Conservation (phyloP, 37 sponge, comb jelly and placozoan species). For the Beroe ovata region DNA sequence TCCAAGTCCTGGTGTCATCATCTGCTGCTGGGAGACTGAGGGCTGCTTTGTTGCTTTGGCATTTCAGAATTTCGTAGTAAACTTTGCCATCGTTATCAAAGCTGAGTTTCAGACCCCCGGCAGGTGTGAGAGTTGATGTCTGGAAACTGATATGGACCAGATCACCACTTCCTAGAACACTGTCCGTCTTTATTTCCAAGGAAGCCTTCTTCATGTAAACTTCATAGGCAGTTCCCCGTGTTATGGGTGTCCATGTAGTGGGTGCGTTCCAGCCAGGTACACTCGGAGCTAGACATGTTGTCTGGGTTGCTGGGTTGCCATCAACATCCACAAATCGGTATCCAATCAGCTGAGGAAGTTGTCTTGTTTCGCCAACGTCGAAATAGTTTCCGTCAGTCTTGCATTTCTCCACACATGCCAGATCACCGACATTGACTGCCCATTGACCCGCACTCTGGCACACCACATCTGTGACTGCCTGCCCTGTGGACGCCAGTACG, state of each 20-base stretch:
- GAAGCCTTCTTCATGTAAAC: not conserved
- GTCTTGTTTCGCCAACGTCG: constrained; percentile 1
- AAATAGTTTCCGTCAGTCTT: not conserved
- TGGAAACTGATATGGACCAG: not conserved
- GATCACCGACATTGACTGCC: not conserved
- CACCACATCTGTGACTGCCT: not conserved
- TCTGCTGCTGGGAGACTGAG: no score
- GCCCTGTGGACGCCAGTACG: not conserved
- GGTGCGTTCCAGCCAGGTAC: not conserved
- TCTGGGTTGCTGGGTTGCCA: not conserved
- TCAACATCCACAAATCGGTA: not conserved
- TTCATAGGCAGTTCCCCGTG: not conserved
- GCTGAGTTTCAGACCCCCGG: no score
- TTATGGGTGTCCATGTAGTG: not conserved
- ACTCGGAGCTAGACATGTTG: constrained; percentile 4
- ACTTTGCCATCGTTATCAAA: no score
- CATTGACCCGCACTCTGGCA: not conserved
- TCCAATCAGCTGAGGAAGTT: not conserved
- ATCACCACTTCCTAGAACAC: not conserved
- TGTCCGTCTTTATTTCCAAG: constrained; percentile 22
- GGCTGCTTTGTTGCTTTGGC: no score
- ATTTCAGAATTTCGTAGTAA: no score
- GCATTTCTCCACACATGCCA: constrained; percentile 1
- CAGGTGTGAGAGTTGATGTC: not conserved
- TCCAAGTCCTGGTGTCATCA: no score